Evolutionary conservation across 2,797 vertebrate species (phyloP).

Genomic region (Poecilia wingei): DNA sequence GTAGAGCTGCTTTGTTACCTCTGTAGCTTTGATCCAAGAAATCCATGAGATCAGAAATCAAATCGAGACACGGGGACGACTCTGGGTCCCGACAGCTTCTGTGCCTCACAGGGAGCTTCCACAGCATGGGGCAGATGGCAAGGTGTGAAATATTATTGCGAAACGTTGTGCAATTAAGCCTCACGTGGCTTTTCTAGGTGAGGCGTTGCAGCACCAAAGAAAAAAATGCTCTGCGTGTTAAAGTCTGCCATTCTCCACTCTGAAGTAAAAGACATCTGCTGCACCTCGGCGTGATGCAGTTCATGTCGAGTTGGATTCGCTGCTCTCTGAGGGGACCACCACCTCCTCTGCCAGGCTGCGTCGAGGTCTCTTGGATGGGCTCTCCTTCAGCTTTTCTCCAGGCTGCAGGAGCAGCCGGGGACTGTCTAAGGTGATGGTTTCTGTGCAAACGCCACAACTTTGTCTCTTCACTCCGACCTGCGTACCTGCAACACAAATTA

Average conservation of each 20-base stretch:
- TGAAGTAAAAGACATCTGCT: not conserved
- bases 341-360: not conserved
- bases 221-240: not conserved
- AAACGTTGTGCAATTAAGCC: not conserved
- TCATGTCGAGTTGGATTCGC: not conserved
- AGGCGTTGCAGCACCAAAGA: not conserved
- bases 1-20: not conserved
- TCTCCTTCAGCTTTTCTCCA: not conserved
- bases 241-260: not conserved
- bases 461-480: not conserved
- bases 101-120: not conserved
- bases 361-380: not conserved
- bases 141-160: not conserved
- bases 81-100: not conserved
- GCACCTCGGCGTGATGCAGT: not conserved
- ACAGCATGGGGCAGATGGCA: not conserved
- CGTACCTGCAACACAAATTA: not conserved
- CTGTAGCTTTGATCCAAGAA: not conserved
- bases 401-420: not conserved
- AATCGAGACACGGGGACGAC: not conserved
- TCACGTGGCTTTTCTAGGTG: not conserved
- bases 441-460: not conserved
- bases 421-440: not conserved
- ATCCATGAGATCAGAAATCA: not conserved
- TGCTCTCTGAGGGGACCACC: not conserved